A percentile compares a stretch with the other conserved stretches of the same genome.
phyloP scores from a whole-genome alignment of 2,888 invertebrate genomes.

The Yponomeuta plumbellus region DNA sequence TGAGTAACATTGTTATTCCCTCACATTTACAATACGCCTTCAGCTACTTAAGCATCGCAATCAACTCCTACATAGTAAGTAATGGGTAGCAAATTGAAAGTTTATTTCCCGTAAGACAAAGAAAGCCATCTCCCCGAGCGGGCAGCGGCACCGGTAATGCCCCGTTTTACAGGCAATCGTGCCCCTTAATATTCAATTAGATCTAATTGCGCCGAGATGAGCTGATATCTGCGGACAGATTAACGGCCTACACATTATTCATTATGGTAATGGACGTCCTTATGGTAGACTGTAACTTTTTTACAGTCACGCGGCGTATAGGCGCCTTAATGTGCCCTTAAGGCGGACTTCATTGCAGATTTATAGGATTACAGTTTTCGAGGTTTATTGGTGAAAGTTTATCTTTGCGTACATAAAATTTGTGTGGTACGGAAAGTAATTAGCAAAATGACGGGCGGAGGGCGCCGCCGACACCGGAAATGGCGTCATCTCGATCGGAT shows the following conservation, averaged over 20 bases:
- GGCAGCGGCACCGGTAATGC: slow-evolving; percentile 30
- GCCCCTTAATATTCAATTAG: slow-evolving; percentile 66
- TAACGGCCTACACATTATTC: slow-evolving; percentile 62
- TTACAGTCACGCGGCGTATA: slow-evolving; percentile 38
- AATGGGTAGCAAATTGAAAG: background rate
- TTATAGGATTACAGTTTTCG: slow-evolving; percentile 18
- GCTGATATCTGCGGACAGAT: slow-evolving; percentile 48
- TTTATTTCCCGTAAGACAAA: background rate
- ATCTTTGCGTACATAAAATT: slow-evolving; percentile 6
- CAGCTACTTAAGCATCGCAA: too few species aligned
- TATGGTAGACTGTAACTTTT: slow-evolving; percentile 54
- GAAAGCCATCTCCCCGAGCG: background rate
- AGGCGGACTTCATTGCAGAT: slow-evolving; percentile 18
- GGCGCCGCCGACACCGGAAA: background rate
- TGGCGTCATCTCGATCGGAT: background rate
- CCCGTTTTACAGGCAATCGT: slow-evolving; percentile 62
- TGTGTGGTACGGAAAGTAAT: slow-evolving; percentile 8
- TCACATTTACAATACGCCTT: too few species aligned
- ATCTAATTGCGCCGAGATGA: slow-evolving; percentile 55
- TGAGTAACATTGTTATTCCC: too few species aligned
- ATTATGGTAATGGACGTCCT: slow-evolving; percentile 63
- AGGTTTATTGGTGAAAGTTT: slow-evolving; percentile 18
- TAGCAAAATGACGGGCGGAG: slow-evolving; percentile 1
- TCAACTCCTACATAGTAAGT: background rate
- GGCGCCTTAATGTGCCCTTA: slow-evolving; percentile 20